phyloP scores from a whole-genome alignment of 2,888 invertebrate genomes.

The Philereme vetulata region DNA sequence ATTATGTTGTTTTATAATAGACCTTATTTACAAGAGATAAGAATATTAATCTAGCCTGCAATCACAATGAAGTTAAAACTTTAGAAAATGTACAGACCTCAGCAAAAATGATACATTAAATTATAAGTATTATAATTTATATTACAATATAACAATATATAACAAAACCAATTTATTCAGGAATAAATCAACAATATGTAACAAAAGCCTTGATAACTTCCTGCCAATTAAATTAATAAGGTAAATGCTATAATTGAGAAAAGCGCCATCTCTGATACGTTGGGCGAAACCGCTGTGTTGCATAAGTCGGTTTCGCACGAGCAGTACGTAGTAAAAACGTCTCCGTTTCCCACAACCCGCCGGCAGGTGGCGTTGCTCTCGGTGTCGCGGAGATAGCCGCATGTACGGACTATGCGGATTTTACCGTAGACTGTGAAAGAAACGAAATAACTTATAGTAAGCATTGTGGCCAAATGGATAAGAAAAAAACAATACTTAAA shows the following conservation, averaged over 20 bases:
- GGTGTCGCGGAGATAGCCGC: slow-evolving; percentile 89
- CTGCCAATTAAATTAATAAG: slow-evolving; percentile 26
- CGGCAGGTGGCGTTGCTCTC: slow-evolving; percentile 83
- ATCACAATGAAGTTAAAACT: too few species aligned
- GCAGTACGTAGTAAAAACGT: slow-evolving; percentile 89
- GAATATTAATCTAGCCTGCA: too few species aligned
- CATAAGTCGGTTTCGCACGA: slow-evolving; percentile 91
- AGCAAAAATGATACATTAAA: too few species aligned
- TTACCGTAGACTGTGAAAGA: slow-evolving; percentile 88
- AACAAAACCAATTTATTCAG: slow-evolving; percentile 4
- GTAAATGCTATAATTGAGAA: slow-evolving; percentile 30
- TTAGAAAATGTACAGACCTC: too few species aligned
- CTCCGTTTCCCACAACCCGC: slow-evolving; percentile 88
- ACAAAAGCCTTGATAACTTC: background rate
- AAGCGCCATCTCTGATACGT: slow-evolving; percentile 47
- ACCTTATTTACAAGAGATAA: too few species aligned
- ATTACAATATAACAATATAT: too few species aligned
- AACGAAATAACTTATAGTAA: background rate
- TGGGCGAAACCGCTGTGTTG: slow-evolving; percentile 76
- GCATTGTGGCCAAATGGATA: background rate
- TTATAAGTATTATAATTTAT: background rate
- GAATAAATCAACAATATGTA: slow-evolving; percentile 1
- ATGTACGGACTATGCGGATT: slow-evolving; percentile 89
- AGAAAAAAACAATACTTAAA: too few species aligned
- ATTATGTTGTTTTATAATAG: too few species aligned